These are phyloP conservation scores for Otolemur garnettii DNA, from an alignment of 2,113 vertebrate genomes.

Conservation along the genomic window DNA sequence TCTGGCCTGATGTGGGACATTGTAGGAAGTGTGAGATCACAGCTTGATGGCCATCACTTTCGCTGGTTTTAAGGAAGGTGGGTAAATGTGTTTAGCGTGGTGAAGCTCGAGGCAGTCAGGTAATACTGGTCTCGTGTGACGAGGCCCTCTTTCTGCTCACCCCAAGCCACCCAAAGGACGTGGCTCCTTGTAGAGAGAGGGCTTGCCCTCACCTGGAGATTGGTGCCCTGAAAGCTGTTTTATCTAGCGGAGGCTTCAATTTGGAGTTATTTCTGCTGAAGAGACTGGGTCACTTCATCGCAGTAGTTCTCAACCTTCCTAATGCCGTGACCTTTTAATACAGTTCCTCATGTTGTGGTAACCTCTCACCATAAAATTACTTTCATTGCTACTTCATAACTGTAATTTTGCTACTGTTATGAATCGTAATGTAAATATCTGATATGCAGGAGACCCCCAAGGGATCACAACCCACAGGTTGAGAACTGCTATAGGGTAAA, in stretches of 20 bases:
- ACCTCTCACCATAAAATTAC: too few species aligned
- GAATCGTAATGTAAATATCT: too few species aligned
- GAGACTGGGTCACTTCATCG: neutral
- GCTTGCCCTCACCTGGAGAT: neutral
- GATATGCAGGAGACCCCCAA: too few species aligned
- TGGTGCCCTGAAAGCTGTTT: neutral
- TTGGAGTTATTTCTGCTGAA: neutral
- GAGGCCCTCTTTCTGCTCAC: neutral
- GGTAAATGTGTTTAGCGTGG: neutral
- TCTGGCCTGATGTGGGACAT: neutral
- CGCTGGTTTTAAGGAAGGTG: neutral
- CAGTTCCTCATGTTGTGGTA: too few species aligned
- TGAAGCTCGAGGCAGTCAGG: neutral
- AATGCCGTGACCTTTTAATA: too few species aligned
- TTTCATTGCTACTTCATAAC: too few species aligned
- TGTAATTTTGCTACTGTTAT: too few species aligned
- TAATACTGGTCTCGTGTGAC: neutral
- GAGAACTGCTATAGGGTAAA: neutral
- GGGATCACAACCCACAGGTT: too few species aligned
- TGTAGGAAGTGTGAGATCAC: neutral
- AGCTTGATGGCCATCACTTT: neutral
- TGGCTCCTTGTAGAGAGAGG: neutral
- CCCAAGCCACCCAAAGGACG: neutral
- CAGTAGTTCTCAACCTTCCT: too few species aligned
- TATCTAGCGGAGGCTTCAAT: neutral